phyloP scores from a whole-genome alignment of 2,888 invertebrate species.

The Nebria salina region DNA sequence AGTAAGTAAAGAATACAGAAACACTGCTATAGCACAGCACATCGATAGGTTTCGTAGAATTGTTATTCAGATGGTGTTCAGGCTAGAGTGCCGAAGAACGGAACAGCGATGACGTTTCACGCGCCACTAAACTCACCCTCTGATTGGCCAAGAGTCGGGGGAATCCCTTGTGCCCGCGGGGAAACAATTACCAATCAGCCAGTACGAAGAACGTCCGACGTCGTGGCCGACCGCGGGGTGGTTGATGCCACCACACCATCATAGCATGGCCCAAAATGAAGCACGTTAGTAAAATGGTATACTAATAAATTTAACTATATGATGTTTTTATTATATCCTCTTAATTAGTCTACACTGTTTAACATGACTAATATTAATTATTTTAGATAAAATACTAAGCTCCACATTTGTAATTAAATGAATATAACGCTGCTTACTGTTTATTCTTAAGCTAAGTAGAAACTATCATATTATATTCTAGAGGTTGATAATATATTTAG shows the following conservation, averaged over 20 bases:
- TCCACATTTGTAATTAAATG: too few relatives aligned
- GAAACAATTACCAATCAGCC: slow-evolving; percentile 60
- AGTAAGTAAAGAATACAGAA: neutral
- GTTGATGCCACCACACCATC: neutral
- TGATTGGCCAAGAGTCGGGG: slow-evolving; percentile 57
- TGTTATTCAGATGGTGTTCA: slow-evolving; percentile 60
- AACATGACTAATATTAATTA: too few relatives aligned
- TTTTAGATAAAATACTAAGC: too few relatives aligned
- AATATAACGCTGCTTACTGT: too few relatives aligned
- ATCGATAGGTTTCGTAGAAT: slow-evolving; percentile 49
- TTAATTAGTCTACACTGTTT: too few relatives aligned
- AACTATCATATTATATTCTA: too few relatives aligned
- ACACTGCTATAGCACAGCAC: neutral
- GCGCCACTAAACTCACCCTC: slow-evolving; percentile 61
- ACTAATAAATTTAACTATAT: too few relatives aligned
- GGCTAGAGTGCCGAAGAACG: slow-evolving; percentile 55
- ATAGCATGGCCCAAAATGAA: neutral
- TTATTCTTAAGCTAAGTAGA: too few relatives aligned
- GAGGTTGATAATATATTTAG: too few relatives aligned
- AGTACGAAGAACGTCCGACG: neutral
- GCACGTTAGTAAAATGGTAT: neutral
- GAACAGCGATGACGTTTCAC: slow-evolving; percentile 55
- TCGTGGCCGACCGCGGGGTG: neutral
- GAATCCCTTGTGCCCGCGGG: slow-evolving; percentile 53
- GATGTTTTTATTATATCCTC: too few relatives aligned